A percentile compares a stretch with the other conserved stretches of the same genome.
These are phyloP conservation scores for Isurus oxyrinchus DNA, from an alignment of 2,113 vertebrate species.

Conservation along the genomic window DNA sequence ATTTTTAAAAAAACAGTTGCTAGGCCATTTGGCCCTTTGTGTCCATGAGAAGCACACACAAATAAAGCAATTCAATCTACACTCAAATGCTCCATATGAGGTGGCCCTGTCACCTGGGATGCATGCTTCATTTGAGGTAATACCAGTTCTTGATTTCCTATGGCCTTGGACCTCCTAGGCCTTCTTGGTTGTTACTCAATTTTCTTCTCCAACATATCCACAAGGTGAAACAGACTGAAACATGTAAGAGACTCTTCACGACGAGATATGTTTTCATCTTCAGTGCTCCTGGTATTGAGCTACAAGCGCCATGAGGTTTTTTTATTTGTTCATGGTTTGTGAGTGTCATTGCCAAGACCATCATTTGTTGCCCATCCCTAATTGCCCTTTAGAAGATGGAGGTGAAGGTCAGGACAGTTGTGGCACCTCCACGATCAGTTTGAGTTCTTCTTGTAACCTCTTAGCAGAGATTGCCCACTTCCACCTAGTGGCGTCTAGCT, in stretches of 20 bases:
- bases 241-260: not conserved
- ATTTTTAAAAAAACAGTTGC: not conserved
- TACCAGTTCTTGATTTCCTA: not conserved
- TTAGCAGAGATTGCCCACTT: too few relatives aligned
- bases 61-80: too few relatives aligned
- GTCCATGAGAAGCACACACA: too few relatives aligned
- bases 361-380: too few relatives aligned
- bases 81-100: not conserved
- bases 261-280: not conserved
- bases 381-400: too few relatives aligned
- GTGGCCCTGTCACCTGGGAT: not conserved
- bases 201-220: not conserved
- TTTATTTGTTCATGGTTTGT: too few relatives aligned
- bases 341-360: too few relatives aligned
- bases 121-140: not conserved
- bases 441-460: too few relatives aligned
- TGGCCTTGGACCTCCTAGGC: not conserved
- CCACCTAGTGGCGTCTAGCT: too few relatives aligned
- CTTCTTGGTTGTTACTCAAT: not conserved
- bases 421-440: too few relatives aligned
- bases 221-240: not conserved
- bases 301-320: not conserved
- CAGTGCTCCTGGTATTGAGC: not conserved
- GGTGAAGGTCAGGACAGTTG: too few relatives aligned
- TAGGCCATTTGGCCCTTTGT: too few relatives aligned